Conservation (phyloP, 2,113 vertebrate genomes). For the Pan paniscus region DNA sequence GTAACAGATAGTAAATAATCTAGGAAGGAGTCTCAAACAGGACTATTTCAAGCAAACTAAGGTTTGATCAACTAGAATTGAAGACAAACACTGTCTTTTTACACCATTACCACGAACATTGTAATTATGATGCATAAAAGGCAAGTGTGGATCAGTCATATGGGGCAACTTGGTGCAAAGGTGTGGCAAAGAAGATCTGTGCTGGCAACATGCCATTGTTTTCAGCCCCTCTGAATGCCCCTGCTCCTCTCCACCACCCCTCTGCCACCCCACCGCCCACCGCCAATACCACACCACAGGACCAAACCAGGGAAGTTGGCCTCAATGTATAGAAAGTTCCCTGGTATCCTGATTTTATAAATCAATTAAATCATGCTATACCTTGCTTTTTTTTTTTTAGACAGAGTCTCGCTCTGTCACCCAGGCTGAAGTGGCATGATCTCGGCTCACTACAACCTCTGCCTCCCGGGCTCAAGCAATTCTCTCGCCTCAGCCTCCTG, state of each 20-base stretch:
- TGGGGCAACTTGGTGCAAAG: not conserved
- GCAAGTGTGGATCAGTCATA: not conserved
- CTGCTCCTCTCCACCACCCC: too few relatives aligned
- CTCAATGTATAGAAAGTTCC: not conserved
- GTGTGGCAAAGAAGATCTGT: not conserved
- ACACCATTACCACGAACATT: not conserved
- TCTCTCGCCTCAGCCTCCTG: too few relatives aligned
- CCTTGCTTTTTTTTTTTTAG: too few relatives aligned
- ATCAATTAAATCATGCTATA: not conserved
- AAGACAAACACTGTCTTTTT: not conserved
- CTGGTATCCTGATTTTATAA: not conserved
- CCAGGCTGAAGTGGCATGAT: too few relatives aligned
- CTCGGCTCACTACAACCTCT: too few relatives aligned
- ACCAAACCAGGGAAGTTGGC: not conserved
- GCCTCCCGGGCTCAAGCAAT: too few relatives aligned
- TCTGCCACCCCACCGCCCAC: fast-evolving
- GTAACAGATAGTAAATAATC: not conserved
- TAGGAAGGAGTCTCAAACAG: not conserved
- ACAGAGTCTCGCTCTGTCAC: too few relatives aligned
- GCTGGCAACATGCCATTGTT: not conserved
- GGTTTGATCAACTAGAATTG: not conserved
- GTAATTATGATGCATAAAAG: not conserved
- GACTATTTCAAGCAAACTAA: not conserved
- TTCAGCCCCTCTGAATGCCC: not conserved
- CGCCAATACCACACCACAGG: not conserved